Evolutionary conservation across 2,797 vertebrate genomes (phyloP), one percentile per base, ranked within the genome.

Genomic region (Protosalanx chinensis): DNA sequence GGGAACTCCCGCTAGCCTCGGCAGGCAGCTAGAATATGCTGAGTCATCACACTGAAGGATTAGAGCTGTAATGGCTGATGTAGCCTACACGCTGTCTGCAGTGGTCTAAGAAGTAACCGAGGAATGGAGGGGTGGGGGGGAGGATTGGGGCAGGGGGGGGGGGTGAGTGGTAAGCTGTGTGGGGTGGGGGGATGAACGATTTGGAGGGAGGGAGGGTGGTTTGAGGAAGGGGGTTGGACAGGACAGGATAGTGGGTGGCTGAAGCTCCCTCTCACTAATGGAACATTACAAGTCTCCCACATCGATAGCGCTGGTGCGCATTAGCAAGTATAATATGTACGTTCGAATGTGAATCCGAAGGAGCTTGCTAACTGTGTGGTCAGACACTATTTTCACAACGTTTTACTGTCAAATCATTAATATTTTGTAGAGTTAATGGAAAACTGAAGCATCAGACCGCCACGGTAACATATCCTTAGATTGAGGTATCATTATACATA

Each of bases 11-110:
- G 30, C n/a, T 72, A 35, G 37, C 70, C 72, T 66, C 7, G 16
- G 53, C 53, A 70, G 67, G 51, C 60, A 13, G 67, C 35, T 57
- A 18, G 63, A 70, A 37, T 71, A 27, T 10, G 67, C 49, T 20
- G 32, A 64, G 65, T 74, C 72, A 69, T 74, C 70, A 69, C 69
- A 61, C 51, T 10, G 41, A 20, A 68, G 29, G 75, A 73, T 70
- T 59, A 72, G 33, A 76, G 65, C 37, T 53, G 66, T 66, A 69
- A 72, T 64, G 49, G 60, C 23, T 70, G 53, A 65, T 68, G 35
- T 61, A 61, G 4, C 5, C 37, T 23, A 41, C 41, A 10, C 32
- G 27, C 49, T 64, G 68, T 69, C 67, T 61, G 56, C 70, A 32
- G 64, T 33, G 30, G 53, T 30, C 37, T 41, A 18, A 35, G 32